Base-by-base conservation (phyloP, 2,888 invertebrate species). In the Eristalinus sepulchralis region DNA sequence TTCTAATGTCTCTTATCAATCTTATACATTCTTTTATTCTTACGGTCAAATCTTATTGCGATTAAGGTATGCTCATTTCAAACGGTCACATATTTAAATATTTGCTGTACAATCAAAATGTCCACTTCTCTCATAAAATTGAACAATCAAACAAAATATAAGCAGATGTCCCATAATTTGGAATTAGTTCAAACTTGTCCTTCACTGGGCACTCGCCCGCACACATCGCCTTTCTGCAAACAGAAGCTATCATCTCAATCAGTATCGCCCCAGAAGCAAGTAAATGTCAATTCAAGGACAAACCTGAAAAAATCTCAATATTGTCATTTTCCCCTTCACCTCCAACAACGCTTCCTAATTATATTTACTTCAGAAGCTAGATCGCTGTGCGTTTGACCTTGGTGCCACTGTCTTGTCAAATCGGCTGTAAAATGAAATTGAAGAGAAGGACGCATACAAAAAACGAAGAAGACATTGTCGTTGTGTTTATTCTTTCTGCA, bases 231-330 rank as follows among this genome's bases (percentile, higher is more conserved):
- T 67, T 17, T 0, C 6, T 5, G 5, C 47, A 47, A 71, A 71
- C 75, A 76, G 75, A 67, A 84, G 80, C 73, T 70, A 64, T 71
- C 71, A 71, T 70, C 68, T 83, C 79, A 83, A 71, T 78, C 83
- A 73, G 68, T 67, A 68, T 73, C 63, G 67, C 64, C 57, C 59
- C 60, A 57, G 53, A 80, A 81, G 71, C 59, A 68, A 71, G 76
- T 60, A 66, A 33, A 72, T 81, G 57, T 57, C 20, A 77, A 77
- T 82, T 70, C 86, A 83, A 86, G 82, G 83, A 75, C 86, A 83
- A 62, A 34, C 20, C 57, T 57, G 59, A 67, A 33, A 47, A 67
- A 73, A 78, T 57, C 64, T 68, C 24, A 70, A 81, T 27, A 4
- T 13, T 9, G 8, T 62, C 53, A 60, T 33, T 36, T 73, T 78